Percentiles rank a stretch among this genome's conserved stretches.
Conservation (phyloP, 2,797 vertebrate genomes). For the Saxicola maurus region DNA sequence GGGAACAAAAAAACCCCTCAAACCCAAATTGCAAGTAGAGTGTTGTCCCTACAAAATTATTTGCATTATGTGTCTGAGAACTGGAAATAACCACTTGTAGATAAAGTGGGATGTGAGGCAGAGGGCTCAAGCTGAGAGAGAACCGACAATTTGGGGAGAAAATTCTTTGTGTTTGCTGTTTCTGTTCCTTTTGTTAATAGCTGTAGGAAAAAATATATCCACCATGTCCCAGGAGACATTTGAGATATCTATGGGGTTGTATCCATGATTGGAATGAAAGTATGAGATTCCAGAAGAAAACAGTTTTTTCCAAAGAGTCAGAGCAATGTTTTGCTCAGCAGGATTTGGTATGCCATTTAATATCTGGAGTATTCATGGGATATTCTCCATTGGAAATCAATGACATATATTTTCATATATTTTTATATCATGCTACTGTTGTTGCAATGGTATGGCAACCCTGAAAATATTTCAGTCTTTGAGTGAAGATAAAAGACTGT, state of each 20-base stretch:
- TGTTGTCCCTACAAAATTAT: neutral
- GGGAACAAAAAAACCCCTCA: rapidly evolving
- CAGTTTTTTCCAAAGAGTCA: neutral
- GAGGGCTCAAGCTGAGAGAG: neutral
- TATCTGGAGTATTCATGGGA: neutral
- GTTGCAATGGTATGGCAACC: neutral
- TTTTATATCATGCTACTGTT: neutral
- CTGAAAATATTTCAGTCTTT: neutral
- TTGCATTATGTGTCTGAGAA: neutral
- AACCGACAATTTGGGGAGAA: neutral
- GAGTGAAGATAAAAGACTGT: neutral
- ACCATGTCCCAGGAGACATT: neutral
- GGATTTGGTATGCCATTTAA: neutral
- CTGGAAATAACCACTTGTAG: neutral
- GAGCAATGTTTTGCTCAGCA: neutral
- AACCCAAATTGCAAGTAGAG: neutral
- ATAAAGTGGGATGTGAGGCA: neutral
- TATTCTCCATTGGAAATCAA: neutral
- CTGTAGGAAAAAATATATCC: neutral
- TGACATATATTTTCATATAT: neutral
- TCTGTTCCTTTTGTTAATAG: neutral
- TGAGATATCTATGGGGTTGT: neutral
- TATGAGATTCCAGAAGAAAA: neutral
- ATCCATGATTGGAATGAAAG: neutral
- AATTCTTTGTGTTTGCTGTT: neutral